Percentiles rank a stretch among this genome's conserved stretches.
Conservation (phyloP, 2,113 vertebrate species). For the Myiagra hebetior region DNA sequence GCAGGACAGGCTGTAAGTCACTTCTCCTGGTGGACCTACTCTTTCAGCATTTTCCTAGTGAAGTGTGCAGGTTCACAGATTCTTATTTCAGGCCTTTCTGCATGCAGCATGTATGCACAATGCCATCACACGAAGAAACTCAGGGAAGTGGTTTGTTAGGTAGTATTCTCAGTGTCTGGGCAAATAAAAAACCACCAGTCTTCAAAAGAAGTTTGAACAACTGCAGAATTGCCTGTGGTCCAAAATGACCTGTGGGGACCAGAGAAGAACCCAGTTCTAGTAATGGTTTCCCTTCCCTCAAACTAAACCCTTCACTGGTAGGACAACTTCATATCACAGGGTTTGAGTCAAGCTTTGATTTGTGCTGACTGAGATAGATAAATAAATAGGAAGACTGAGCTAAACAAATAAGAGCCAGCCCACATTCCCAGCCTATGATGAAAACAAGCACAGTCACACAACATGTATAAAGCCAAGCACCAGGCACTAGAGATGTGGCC, state of each 20-base stretch:
- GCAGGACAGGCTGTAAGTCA: not conserved
- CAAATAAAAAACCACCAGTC: not conserved
- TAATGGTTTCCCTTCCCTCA: not conserved
- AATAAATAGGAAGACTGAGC: not conserved
- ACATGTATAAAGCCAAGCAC: not conserved
- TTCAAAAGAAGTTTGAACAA: not conserved
- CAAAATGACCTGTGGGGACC: not conserved
- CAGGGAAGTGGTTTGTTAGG: not conserved
- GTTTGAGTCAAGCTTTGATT: not conserved
- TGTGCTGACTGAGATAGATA: not conserved
- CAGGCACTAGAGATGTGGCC: not conserved
- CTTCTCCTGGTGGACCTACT: not conserved
- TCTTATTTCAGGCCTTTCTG: not conserved
- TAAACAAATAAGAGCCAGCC: not conserved
- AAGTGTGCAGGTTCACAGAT: rapidly evolving
- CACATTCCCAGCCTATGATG: not conserved
- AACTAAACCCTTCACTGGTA: not conserved
- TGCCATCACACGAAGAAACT: not conserved
- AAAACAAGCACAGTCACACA: not conserved
- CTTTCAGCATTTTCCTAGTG: not conserved
- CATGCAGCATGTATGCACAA: not conserved
- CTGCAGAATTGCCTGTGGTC: not conserved
- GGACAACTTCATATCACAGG: not conserved
- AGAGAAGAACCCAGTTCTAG: not conserved
- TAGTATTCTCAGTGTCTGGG: not conserved